phyloP scores from a whole-genome alignment of 2,113 vertebrate genomes.

The Limnothrissa miodon region DNA sequence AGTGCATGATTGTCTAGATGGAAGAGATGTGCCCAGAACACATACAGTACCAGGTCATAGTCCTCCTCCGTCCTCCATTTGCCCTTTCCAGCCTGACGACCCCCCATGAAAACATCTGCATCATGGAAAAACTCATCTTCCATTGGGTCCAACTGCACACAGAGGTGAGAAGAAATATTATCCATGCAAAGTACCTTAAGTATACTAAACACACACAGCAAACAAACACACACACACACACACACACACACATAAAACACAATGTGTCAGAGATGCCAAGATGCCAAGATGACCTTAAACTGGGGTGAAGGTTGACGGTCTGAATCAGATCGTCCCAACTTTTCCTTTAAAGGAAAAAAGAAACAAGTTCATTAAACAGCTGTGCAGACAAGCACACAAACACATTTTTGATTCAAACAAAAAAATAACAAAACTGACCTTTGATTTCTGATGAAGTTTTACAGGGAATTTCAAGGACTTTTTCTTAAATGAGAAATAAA shows the following conservation, averaged over 20 bases:
- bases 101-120: slow-evolving; percentile 42
- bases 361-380: not conserved
- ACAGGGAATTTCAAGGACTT: slow-evolving; percentile 16
- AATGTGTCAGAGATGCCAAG: not conserved
- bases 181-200: not conserved
- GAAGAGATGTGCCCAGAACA: not conserved
- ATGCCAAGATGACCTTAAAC: not conserved
- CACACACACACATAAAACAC: not conserved
- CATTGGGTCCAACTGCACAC: slow-evolving; percentile 34
- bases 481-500: slow-evolving; percentile 26
- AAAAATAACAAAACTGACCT: slow-evolving; percentile 12
- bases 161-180: not conserved
- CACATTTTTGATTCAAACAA: not conserved
- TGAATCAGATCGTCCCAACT: not conserved
- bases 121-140: not conserved
- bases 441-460: slow-evolving; percentile 21
- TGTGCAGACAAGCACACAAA: not conserved
- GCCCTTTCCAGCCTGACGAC: slow-evolving; percentile 16
- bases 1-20: not conserved
- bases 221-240: not conserved
- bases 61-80: slow-evolving; percentile 25
- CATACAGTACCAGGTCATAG: not conserved
- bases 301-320: not conserved
- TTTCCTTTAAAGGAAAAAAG: not conserved
- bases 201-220: not conserved